Evolutionary conservation across 2,888 invertebrate genomes (phyloP), one percentile per base, ranked within the genome.

Genomic region (Coenonympha arcania): DNA sequence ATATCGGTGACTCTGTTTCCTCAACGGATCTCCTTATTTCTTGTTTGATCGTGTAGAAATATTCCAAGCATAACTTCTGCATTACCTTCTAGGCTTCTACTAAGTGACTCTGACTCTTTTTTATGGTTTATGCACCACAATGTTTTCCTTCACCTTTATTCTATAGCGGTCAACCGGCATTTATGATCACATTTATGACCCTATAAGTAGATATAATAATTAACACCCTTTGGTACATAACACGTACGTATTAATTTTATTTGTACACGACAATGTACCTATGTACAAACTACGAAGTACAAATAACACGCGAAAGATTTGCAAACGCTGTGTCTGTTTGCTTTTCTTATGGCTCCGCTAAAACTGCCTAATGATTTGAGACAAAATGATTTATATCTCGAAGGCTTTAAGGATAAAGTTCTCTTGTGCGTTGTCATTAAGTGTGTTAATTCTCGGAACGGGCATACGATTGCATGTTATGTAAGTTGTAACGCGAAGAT

Each of bases 381-480:
- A 33, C n/a, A 44, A 44, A 30, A 34, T 44, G 24, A 42, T 30
- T 13, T 24, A 24, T 44, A 24, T 24, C 5, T 0, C 3, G 15
- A 18, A n/a, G n/a, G 30, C 42, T 13, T 28, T 45, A 45, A 37
- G 28, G 36, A 28, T 19, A 3, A 28, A 26, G 37, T 18, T 45
- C 36, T 15, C 6, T 28, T 37, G 36, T 13, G 20, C 28, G n/a
- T 5, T 28, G 18, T 4, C 16, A 26, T 37, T 37, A 34, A 26
- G 33, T 34, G 45, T 45, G 45, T 37, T 45, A 45, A 45, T 45
- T 45, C 45, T 19, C 45, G 15, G 45, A 45, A 37, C 36, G 24
- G 36, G 36, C 45, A 28, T 45, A 45, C 45, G 45, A 45, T 45
- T 36, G 45, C 44, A 24, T 28, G 19, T 45, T 45, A 45, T 37